Evolutionary conservation across 2,113 vertebrate genomes (phyloP), one percentile per base, ranked within the genome.

Genomic region (Urocolius indicus): DNA sequence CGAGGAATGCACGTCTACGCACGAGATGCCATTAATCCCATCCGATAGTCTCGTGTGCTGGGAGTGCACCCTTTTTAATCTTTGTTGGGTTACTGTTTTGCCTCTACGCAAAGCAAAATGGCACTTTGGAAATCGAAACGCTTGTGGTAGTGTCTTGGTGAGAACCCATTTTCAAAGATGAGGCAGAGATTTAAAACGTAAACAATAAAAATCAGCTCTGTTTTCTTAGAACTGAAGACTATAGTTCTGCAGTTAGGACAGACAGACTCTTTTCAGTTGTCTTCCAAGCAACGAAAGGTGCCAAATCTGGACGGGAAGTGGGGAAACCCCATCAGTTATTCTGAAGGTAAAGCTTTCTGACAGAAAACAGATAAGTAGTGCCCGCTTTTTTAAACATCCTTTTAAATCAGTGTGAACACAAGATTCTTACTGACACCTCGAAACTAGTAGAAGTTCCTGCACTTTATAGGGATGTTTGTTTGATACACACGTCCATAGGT

Each of bases 11-110:
- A 8, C 27, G 0, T 10, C 52, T 7, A 9, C 27, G 2, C n/a
- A 0, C 29, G 18, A 2, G 23, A 6, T 24, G 8, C 54, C 0
- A 0, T 16, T 67, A 22, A 41, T 63, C 32, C 43, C 27, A 0
- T 19, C 3, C 3, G 5, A 41, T 46, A 13, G n/a, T 49, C 16
- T 11, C 0, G 11, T 22, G 38, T 29, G 30, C 23, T n/a, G 11
- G 16, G 15, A 30, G 4, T 1, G 30, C 6, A 10, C 12, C 17
- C 12, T 41, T 5, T 0, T 24, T n/a, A n/a, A 1, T 20, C 6
- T 32, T 29, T 58, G 9, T 45, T 17, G 41, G 41, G 26, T 22
- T 59, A 5, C 22, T 16, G 0, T 30, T 29, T 0, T 22, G 54
- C 13, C 62, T 62, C 32, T 20, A 4, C 1, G 1, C 19, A 29